phyloP scores from a whole-genome alignment of 1,140 invertebrate genomes.

The Drosophila lacertosa region DNA sequence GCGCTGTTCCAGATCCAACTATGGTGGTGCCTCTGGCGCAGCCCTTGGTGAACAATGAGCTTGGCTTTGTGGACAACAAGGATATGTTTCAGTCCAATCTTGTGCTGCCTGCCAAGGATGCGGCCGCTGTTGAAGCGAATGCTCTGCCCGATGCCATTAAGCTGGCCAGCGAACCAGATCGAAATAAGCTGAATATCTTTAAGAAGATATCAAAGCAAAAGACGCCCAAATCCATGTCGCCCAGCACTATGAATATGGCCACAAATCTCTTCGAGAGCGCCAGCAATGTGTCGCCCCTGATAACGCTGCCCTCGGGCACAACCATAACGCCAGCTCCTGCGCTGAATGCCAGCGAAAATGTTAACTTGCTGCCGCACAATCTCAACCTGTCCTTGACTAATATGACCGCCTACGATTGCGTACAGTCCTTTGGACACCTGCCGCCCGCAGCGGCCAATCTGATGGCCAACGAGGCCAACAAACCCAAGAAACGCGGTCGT shows the following conservation, averaged over 20 bases:
- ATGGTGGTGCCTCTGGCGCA: background rate
- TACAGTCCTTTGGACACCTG: background rate
- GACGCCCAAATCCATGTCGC: background rate
- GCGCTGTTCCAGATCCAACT: background rate
- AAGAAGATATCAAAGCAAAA: conserved; percentile 88
- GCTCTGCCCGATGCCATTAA: conserved; percentile 70
- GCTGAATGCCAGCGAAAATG: conserved; percentile 1
- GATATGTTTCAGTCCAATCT: conserved; percentile 1
- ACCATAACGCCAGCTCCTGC: conserved; percentile 73
- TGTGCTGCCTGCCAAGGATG: background rate
- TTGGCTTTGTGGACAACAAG: conserved; percentile 10
- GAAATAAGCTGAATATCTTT: conserved; percentile 93
- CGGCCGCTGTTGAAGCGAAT: background rate
- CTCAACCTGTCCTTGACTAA: background rate
- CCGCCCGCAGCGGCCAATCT: conserved; percentile 4
- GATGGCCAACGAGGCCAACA: conserved; percentile 24
- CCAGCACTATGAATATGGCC: conserved; percentile 2
- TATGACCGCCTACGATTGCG: background rate
- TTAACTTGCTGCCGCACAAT: background rate
- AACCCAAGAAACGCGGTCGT: conserved; percentile 72
- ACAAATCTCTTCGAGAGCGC: conserved; percentile 27
- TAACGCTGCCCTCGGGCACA: conserved; percentile 73
- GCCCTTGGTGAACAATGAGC: background rate
- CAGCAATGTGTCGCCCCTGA: conserved; percentile 35
- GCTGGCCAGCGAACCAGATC: conserved; percentile 90